Conservation (phyloP, 2,888 invertebrate genomes). For the Aphidius colemani region DNA sequence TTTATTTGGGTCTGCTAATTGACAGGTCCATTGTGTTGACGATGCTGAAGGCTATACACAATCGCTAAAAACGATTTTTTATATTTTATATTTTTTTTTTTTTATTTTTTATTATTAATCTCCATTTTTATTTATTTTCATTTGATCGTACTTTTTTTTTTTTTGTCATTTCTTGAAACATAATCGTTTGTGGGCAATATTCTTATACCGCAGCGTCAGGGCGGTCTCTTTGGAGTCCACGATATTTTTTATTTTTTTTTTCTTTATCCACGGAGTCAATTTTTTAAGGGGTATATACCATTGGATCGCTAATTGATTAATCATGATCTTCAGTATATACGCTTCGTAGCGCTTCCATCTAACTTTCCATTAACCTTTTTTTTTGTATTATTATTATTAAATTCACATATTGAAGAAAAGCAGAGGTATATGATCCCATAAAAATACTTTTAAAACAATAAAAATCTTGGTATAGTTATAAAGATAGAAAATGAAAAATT, state of each 20-base stretch:
- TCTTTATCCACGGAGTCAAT: slow-evolving; percentile 41
- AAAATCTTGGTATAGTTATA: too few relatives aligned
- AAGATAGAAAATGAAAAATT: too few relatives aligned
- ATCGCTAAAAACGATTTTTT: slow-evolving; percentile 22
- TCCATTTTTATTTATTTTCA: too few relatives aligned
- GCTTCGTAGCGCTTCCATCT: slow-evolving; percentile 14
- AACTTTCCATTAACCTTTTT: slow-evolving; percentile 18
- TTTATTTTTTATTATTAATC: slow-evolving; percentile 14
- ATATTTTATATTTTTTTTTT: background rate
- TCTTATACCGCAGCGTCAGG: slow-evolving; percentile 47
- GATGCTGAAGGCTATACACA: slow-evolving; percentile 14
- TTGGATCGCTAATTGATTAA: slow-evolving; percentile 58
- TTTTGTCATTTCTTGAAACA: slow-evolving; percentile 22
- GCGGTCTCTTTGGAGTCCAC: slow-evolving; percentile 49
- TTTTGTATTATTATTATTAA: too few relatives aligned
- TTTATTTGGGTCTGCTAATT: slow-evolving; percentile 14
- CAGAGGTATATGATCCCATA: too few relatives aligned
- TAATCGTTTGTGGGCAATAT: slow-evolving; percentile 25
- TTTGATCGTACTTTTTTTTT: background rate
- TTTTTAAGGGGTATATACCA: slow-evolving; percentile 42
- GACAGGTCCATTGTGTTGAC: slow-evolving; percentile 16
- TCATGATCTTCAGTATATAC: slow-evolving; percentile 47
- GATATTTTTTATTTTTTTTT: slow-evolving; percentile 37
- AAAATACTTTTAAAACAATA: too few relatives aligned
- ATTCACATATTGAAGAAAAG: too few relatives aligned